Evolutionary conservation across 2,113 vertebrate genomes (phyloP), one percentile per base, ranked within the genome.

Genomic region (Gymnogyps californianus): DNA sequence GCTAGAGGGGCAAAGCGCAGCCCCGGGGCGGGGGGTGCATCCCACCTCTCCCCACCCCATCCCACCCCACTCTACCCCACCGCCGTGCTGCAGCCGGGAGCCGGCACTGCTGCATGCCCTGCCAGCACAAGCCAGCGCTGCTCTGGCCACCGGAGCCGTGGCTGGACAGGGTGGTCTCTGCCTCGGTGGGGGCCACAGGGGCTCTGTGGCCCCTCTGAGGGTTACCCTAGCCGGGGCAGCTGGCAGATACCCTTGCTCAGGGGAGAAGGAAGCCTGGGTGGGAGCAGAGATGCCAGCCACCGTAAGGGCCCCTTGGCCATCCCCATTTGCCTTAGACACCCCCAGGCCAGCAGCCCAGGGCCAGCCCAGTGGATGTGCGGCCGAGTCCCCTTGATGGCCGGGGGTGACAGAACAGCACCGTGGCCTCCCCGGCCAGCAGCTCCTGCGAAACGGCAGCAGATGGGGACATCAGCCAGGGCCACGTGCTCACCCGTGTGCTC

Each of bases 401-500:
- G 26, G 49, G 38, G 72, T 86, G 80, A 92, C 65, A 40, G 59
- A 89, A 51, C 29, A 66, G 55, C 20, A 32, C 38, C 0, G 2
- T 54, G 76, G 80, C 64, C 77, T 86, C n/a, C 42, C n/a, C 9
- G 1, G 20, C 52, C 80, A 75, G 71, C 67, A 89, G 72, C 83
- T 93, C 61, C 89, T 87, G 91, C 38, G 54, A 59, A 92, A 75
- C 36, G 2, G 67, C 89, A 81, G 91, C 81, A 89, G 47, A 69
- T 84, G 94, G 65, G 72, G 70, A 92, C 69, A 79, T 87, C 89
- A 94, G 83, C 61, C 65, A 74, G 52, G 52, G 72, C 83, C 95
- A 96, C 75, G 81, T 94, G 96, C 88, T 92, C 7, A 3, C 66
- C 90, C 52, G n/a, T 89, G 83, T 87, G 93, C 91, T 96, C 2